Base-by-base conservation (phyloP, 2,797 vertebrate genomes). In the Liasis olivaceus region DNA sequence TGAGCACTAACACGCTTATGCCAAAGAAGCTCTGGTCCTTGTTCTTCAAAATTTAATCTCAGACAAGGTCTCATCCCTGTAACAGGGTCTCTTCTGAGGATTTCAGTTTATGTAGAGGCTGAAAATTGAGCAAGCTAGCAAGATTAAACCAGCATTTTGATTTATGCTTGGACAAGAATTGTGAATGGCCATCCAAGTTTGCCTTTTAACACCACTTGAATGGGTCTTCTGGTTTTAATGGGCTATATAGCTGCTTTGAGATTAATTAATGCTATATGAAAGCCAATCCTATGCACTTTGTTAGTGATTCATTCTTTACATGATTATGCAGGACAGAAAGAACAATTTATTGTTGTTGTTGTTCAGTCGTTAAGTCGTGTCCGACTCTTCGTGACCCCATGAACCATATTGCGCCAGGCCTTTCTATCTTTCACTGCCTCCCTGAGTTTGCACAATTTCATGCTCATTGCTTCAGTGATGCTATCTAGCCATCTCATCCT, bases 291-390 rank as follows among this genome's bases (percentile, higher is more conserved):
- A 63, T 42, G 90, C 56, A 92, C 47, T 90, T 60, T 64, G 36
- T 89, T 84, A 64, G 31, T 84, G 88, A 36, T 72, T 14, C 36
- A 93, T 86, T 69, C 62, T 60, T 88, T 89, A 22, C 59, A 84
- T 89, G 88, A 6, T 0, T 89, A 26, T 93, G 28, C 63, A 92
- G 89, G 54, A 92, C 59, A 91, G 81, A 59, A 22, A 77, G 92
- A 81, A 81, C 42, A n/a, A 0, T 81, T n/a, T n/a, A n/a, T n/a
- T n/a, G n/a, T n/a, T n/a, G n/a, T n/a, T n/a, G n/a, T n/a, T n/a
- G n/a, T n/a, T n/a, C n/a, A n/a, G n/a, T n/a, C n/a, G n/a, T n/a
- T n/a, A n/a, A n/a, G n/a, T n/a, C n/a, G n/a, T n/a, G n/a, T n/a
- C n/a, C n/a, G n/a, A n/a, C n/a, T n/a, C n/a, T n/a, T n/a, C n/a